phyloP scores from a whole-genome alignment of 2,113 vertebrate genomes.

The Oncorhynchus mykiss region DNA sequence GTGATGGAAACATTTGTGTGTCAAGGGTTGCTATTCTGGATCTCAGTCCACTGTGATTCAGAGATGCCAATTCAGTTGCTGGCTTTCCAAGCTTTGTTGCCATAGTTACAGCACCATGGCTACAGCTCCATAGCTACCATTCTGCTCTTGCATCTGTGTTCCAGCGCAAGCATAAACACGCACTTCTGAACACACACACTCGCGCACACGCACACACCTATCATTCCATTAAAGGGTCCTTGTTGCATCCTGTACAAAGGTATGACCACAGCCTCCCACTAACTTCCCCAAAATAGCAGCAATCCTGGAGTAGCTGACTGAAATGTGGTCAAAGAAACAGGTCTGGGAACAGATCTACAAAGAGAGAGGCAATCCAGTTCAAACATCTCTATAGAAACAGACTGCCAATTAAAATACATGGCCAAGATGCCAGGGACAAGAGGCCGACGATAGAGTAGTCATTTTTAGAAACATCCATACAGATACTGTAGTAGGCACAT shows the following conservation, averaged over 20 bases:
- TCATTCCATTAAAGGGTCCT: conserved; percentile 41
- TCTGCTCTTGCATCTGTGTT: conserved; percentile 45
- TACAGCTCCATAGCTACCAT: conserved; percentile 73
- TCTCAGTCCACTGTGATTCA: conserved; percentile 53
- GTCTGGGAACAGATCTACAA: conserved; percentile 54
- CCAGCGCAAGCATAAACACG: conserved; percentile 25
- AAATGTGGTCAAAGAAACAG: conserved; percentile 60
- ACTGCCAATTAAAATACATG: conserved; percentile 50
- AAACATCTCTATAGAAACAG: conserved; percentile 54
- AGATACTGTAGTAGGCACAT: conserved; percentile 60
- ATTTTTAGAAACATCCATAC: conserved; percentile 24
- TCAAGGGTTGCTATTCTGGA: conserved; percentile 77
- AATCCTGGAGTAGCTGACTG: conserved; percentile 43
- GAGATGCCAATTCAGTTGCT: conserved; percentile 73
- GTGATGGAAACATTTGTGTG: conserved; percentile 69
- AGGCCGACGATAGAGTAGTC: conserved; percentile 19
- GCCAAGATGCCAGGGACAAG: conserved; percentile 5
- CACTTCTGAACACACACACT: conserved; percentile 10
- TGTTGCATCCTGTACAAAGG: conserved; percentile 67
- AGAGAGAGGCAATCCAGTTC: conserved; percentile 54
- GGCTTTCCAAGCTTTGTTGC: conserved; percentile 76
- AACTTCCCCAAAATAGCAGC: conserved; percentile 67
- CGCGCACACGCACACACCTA: too few species aligned
- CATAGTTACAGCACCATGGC: conserved; percentile 74
- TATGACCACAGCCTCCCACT: conserved; percentile 72